Percentiles rank a stretch among this genome's conserved stretches.
Evolutionary conservation across 2,888 invertebrate genomes (phyloP).

Genomic region (Nesidiocoris tenuis): DNA sequence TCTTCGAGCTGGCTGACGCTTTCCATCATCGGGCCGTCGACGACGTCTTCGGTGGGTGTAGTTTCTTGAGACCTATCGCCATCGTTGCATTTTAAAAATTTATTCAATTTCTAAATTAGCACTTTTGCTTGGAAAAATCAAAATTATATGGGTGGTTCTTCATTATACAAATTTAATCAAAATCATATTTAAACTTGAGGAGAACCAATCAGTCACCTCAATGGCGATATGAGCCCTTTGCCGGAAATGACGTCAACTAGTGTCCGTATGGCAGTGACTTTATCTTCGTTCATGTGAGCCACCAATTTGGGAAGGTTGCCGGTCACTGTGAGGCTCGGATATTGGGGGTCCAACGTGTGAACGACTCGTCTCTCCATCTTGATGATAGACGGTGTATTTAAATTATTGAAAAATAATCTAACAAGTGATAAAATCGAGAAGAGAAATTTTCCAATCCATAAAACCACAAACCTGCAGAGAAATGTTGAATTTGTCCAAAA

Average conservation of each 20-base stretch:
- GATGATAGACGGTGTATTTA: too few relatives aligned
- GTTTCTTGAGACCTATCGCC: conserved; percentile 48
- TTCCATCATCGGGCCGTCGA: conserved; percentile 42
- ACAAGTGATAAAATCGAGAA: neutral
- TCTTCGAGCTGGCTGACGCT: conserved; percentile 40
- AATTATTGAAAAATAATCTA: too few relatives aligned
- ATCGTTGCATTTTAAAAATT: too few relatives aligned
- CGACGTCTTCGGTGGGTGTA: conserved; percentile 47
- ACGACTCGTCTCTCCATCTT: conserved; percentile 79
- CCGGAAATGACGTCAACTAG: conserved; percentile 58
- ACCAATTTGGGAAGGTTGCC: conserved; percentile 85
- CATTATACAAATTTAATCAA: too few relatives aligned
- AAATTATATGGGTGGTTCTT: too few relatives aligned
- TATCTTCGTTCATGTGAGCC: conserved; percentile 87
- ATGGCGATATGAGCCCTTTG: conserved; percentile 57
- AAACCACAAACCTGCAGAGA: conserved; percentile 58
- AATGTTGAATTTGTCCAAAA: conserved; percentile 77
- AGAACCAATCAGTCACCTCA: too few relatives aligned
- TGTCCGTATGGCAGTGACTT: conserved; percentile 68
- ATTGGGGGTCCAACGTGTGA: conserved; percentile 79
- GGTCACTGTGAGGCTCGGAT: conserved; percentile 77
- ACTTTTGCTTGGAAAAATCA: too few relatives aligned
- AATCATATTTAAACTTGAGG: too few relatives aligned
- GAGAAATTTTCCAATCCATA: too few relatives aligned
- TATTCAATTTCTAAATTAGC: too few relatives aligned